A percentile compares a stretch with the other conserved stretches of the same genome.
These are phyloP conservation scores for Channallabes apus DNA, from an alignment of 2,797 vertebrate genomes.

Conservation along the genomic window DNA sequence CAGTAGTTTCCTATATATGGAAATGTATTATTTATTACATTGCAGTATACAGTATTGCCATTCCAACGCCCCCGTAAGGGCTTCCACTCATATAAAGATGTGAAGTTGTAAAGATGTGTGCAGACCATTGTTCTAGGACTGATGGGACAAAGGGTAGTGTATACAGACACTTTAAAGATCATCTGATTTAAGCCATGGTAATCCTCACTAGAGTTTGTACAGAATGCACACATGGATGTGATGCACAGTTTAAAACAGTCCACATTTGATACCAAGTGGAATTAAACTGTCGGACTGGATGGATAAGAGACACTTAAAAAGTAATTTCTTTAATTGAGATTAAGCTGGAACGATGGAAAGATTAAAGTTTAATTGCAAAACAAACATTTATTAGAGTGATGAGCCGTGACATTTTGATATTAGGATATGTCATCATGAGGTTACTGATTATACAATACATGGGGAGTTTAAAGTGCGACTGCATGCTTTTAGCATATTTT, in stretches of 20 bases:
- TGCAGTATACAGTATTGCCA: no score
- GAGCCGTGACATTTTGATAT: not conserved
- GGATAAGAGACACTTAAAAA: not conserved
- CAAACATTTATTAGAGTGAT: not conserved
- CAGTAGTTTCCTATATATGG: no score
- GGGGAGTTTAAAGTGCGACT: not conserved
- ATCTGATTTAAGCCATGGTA: not conserved
- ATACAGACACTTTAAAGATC: not conserved
- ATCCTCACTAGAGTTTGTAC: not conserved
- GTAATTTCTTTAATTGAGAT: not conserved
- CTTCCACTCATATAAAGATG: no score
- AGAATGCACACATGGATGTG: not conserved
- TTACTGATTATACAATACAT: not conserved
- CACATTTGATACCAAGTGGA: not conserved
- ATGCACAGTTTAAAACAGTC: not conserved
- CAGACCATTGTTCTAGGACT: not conserved
- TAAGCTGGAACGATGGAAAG: no score
- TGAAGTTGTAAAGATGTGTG: not conserved
- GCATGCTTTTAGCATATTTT: not conserved
- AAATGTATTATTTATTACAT: no score
- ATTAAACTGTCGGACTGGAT: not conserved
- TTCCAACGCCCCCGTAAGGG: no score
- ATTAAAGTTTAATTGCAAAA: conserved; percentile 4
- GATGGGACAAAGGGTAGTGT: not conserved
- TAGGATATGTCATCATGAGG: not conserved